Conservation (phyloP, 1,140 invertebrate genomes). For the Achroia grisella region DNA sequence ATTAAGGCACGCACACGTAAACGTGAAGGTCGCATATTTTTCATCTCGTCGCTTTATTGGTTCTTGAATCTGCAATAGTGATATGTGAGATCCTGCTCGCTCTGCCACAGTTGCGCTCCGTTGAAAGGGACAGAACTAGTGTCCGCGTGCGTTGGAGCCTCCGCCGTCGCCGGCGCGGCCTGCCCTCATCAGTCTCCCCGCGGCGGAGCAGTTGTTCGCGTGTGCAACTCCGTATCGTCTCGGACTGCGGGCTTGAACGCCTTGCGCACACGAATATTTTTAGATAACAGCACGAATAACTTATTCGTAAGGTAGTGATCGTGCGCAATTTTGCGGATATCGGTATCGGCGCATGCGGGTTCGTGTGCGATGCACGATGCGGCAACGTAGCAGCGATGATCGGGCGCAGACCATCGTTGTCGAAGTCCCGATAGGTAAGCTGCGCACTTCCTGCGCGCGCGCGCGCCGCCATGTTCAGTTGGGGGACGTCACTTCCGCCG, state of each 20-base stretch:
- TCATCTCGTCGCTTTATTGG: constrained; percentile 71
- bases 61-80: constrained; percentile 65
- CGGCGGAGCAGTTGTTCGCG: constrained; percentile 64
- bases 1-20: constrained; percentile 43
- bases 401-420: constrained; percentile 29
- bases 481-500: constrained; percentile 65
- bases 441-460: constrained; percentile 70
- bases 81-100: constrained; percentile 57
- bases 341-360: constrained; percentile 49
- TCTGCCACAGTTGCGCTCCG: constrained; percentile 12
- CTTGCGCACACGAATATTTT: constrained; percentile 67
- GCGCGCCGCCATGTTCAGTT: constrained; percentile 65
- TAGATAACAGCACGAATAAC: constrained; percentile 70
- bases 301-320: constrained; percentile 65
- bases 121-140: constrained; percentile 44
- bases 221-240: constrained; percentile 44
- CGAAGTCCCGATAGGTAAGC: constrained; percentile 69
- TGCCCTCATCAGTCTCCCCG: constrained; percentile 69
- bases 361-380: constrained; percentile 25
- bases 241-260: constrained; percentile 37
- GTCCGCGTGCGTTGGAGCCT: constrained; percentile 59
- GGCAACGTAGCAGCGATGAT: constrained; percentile 21
- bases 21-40: constrained; percentile 71
- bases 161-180: constrained; percentile 62
- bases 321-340: constrained; percentile 60